phyloP scores from a whole-genome alignment of 2,888 invertebrate genomes.

The Chorisops tibialis region DNA sequence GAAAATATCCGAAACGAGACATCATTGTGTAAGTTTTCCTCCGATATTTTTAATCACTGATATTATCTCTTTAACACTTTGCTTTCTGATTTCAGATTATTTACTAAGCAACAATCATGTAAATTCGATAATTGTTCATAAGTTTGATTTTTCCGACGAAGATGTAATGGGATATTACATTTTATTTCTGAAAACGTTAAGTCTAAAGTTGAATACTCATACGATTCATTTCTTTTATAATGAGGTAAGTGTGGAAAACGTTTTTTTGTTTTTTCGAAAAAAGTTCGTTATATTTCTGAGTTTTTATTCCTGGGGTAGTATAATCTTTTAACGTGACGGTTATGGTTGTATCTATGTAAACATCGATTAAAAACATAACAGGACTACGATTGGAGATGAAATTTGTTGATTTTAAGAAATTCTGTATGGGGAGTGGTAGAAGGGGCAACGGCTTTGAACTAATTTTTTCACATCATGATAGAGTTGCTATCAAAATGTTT shows the following conservation, averaged over 20 bases:
- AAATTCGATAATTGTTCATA: conserved; percentile 98
- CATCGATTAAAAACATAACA: too few relatives aligned
- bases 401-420: too few relatives aligned
- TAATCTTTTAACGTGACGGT: too few relatives aligned
- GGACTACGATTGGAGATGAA: too few relatives aligned
- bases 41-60: neutral
- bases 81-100: conserved; percentile 76
- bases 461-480: too few relatives aligned
- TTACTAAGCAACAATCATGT: conserved; percentile 99
- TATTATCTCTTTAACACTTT: conserved; percentile 20
- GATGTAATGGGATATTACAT: conserved; percentile 99
- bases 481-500: too few relatives aligned
- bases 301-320: too few relatives aligned
- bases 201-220: conserved; percentile 93
- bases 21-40: conserved; percentile 82
- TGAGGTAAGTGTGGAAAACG: conserved; percentile 66
- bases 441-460: too few relatives aligned
- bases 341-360: too few relatives aligned
- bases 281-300: too few relatives aligned
- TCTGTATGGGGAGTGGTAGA: too few relatives aligned
- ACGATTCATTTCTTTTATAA: conserved; percentile 99
- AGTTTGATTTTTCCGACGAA: conserved; percentile 99
- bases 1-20: conserved; percentile 99
- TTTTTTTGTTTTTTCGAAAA: too few relatives aligned
- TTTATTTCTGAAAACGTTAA: conserved; percentile 96